Conservation (phyloP, 2,888 invertebrate genomes). For the Hoplodrina blanda region DNA sequence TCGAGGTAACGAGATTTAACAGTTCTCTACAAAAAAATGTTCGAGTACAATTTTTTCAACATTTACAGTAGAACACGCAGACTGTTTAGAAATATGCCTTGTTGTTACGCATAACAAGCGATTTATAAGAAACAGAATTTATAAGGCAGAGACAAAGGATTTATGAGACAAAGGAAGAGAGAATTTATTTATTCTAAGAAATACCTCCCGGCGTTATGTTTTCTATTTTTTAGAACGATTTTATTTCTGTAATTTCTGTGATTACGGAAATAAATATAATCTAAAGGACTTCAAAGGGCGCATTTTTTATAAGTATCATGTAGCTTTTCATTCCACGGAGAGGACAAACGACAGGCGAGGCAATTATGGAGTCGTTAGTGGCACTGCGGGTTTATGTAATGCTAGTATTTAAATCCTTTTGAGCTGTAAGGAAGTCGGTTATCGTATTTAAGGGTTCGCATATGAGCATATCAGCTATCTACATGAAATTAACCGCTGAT, state of each 20-base stretch:
- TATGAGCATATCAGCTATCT: neutral
- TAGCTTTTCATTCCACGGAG: conserved; percentile 51
- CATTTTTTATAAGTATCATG: conserved; percentile 47
- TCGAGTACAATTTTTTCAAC: conserved; percentile 48
- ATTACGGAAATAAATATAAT: conserved; percentile 63
- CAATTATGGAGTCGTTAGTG: conserved; percentile 68
- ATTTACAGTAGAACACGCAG: conserved; percentile 50
- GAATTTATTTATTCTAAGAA: conserved; percentile 64
- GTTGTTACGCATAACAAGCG: conserved; percentile 67
- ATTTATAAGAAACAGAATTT: conserved; percentile 66
- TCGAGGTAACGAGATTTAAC: conserved; percentile 70
- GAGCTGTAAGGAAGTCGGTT: conserved; percentile 23
- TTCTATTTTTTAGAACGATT: conserved; percentile 56
- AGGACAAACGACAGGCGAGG: conserved; percentile 64
- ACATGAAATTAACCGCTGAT: neutral
- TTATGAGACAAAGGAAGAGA: conserved; percentile 67
- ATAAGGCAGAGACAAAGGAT: conserved; percentile 65
- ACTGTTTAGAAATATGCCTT: conserved; percentile 61
- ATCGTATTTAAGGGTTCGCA: conserved; percentile 14
- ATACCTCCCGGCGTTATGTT: conserved; percentile 47
- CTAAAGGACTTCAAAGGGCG: conserved; percentile 54
- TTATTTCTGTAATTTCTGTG: conserved; percentile 58
- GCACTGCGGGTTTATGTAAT: conserved; percentile 61
- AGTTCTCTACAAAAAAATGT: conserved; percentile 64
- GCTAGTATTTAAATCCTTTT: conserved; percentile 62